Evolutionary conservation across 2,113 vertebrate species (phyloP).

Genomic region (Crocuta crocuta): DNA sequence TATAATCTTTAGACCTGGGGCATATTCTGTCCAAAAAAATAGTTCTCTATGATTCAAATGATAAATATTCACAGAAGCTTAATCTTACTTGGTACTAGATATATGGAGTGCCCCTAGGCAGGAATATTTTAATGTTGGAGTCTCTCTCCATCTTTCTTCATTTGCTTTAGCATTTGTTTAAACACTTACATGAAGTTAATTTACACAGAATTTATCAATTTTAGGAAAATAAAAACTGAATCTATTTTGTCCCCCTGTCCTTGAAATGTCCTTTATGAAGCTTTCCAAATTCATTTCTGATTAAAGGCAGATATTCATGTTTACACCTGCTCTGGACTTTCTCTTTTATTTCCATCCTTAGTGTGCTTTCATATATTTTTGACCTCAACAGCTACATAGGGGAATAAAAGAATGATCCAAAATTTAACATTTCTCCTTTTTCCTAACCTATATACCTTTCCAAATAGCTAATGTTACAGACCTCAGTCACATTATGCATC

Average conservation of each 20-base stretch:
- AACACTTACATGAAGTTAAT: constrained; percentile 1
- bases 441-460: constrained; percentile 81
- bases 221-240: background rate
- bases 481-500: constrained; percentile 79
- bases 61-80: constrained; percentile 25
- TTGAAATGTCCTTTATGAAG: constrained; percentile 53
- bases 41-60: constrained; percentile 12
- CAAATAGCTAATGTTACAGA: constrained; percentile 75
- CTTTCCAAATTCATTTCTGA: background rate
- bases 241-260: background rate
- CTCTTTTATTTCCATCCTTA: constrained; percentile 43
- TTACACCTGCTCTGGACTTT: constrained; percentile 41
- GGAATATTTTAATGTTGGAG: background rate
- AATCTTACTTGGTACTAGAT: background rate
- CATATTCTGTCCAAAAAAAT: background rate
- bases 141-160: background rate
- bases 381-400: constrained; percentile 50
- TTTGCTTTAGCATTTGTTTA: background rate
- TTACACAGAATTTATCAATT: background rate
- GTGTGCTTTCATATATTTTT: constrained; percentile 39
- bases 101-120: background rate
- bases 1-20: background rate
- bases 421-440: constrained; percentile 74
- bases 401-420: constrained; percentile 70
- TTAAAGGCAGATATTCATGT: constrained; percentile 44